Percentiles rank a stretch among this genome's conserved stretches.
Conservation (phyloP, 2,113 vertebrate species). For the Odocoileus virginianus region DNA sequence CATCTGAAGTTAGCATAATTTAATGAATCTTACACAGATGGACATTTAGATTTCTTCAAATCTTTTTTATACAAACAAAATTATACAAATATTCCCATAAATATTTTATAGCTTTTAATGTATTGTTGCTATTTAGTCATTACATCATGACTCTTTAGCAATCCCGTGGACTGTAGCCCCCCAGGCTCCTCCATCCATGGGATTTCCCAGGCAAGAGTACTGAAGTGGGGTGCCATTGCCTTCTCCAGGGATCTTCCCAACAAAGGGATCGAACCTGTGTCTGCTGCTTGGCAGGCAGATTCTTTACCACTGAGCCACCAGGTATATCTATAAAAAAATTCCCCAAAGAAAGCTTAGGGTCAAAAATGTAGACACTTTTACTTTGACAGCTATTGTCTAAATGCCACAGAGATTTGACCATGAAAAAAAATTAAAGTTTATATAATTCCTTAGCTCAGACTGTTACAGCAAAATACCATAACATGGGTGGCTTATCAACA, state of each 20-base stretch:
- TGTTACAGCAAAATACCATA: background rate
- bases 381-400: background rate
- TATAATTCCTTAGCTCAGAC: background rate
- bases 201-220: background rate
- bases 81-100: background rate
- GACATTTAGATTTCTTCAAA: background rate
- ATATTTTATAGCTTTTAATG: background rate
- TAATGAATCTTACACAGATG: background rate
- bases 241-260: background rate
- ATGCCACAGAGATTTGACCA: background rate
- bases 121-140: background rate
- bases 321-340: background rate
- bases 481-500: background rate
- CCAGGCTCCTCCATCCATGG: background rate
- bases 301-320: background rate
- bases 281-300: background rate
- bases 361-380: background rate
- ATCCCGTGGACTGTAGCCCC: background rate
- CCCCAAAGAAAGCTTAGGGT: background rate
- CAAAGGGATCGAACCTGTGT: rapidly evolving
- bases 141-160: background rate
- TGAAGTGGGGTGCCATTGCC: background rate
- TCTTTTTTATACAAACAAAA: background rate
- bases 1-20: background rate
- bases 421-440: background rate